Evolutionary conservation across 2,888 invertebrate species (phyloP).

Genomic region (Leptarthrus brevirostris): DNA sequence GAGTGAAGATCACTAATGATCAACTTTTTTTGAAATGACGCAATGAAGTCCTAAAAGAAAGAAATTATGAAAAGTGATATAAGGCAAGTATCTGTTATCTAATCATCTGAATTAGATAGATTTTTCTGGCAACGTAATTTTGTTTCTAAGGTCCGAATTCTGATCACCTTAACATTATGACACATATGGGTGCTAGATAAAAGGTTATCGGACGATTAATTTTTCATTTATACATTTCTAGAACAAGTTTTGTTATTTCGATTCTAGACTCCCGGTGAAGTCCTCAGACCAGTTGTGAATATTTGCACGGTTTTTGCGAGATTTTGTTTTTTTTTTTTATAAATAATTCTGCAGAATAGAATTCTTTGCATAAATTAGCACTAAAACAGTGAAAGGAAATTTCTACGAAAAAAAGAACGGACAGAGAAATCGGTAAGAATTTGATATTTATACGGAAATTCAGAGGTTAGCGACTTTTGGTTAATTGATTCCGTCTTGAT

Average conservation of each 20-base stretch:
- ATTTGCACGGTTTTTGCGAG: background rate
- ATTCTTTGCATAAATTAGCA: conserved; percentile 43
- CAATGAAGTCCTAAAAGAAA: too few species aligned
- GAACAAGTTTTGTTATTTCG: conserved; percentile 25
- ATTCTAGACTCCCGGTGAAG: background rate
- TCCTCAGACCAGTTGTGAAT: conserved; percentile 17
- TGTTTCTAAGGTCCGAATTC: conserved; percentile 22
- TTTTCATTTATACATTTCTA: conserved; percentile 6
- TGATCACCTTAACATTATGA: background rate
- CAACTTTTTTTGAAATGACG: too few species aligned
- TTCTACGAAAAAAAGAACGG: conserved; percentile 17
- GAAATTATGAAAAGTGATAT: too few species aligned
- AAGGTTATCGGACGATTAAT: conserved; percentile 43
- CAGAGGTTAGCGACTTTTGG: conserved; percentile 26
- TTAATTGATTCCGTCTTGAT: conserved; percentile 8
- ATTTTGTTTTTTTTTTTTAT: background rate
- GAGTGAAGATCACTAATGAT: too few species aligned
- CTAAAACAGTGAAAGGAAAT: conserved; percentile 39
- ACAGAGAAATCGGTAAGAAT: background rate
- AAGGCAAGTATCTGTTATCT: too few species aligned
- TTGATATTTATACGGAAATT: background rate
- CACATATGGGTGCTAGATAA: background rate
- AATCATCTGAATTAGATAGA: too few species aligned
- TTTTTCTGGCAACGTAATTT: too few species aligned
- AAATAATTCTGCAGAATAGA: background rate